Evolutionary conservation across 2,888 invertebrate genomes (phyloP).

Genomic region (Rhorus exstirpatorius): DNA sequence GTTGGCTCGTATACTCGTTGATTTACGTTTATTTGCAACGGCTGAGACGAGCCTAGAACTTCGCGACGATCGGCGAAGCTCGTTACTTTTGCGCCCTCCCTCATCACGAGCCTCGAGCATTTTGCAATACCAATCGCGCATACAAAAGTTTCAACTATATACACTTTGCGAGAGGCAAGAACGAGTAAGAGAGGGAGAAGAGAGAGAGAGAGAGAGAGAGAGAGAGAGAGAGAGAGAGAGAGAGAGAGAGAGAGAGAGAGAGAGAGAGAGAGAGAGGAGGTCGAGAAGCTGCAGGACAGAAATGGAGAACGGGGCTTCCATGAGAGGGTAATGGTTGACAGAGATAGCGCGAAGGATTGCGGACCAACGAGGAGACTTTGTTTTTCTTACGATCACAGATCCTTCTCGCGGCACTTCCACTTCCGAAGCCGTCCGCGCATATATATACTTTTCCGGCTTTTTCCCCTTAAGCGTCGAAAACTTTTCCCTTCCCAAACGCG

Average conservation of each 20-base stretch:
- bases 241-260: slow-evolving; percentile 1
- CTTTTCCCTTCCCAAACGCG: slow-evolving; percentile 47
- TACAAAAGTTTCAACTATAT: slow-evolving; percentile 63
- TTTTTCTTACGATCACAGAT: slow-evolving; percentile 67
- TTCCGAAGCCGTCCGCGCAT: slow-evolving; percentile 3
- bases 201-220: slow-evolving; percentile 16
- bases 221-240: slow-evolving; percentile 14
- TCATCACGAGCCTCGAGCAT: slow-evolving; percentile 1
- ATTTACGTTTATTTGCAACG: slow-evolving; percentile 59
- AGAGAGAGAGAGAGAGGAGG: slow-evolving; percentile 14
- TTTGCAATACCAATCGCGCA: slow-evolving; percentile 38
- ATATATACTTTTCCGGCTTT: neutral
- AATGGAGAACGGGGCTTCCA: neutral
- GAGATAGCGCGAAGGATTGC: neutral
- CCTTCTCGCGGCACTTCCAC: slow-evolving; percentile 38
- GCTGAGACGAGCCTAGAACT: slow-evolving; percentile 7
- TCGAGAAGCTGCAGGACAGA: neutral
- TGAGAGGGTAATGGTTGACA: neutral
- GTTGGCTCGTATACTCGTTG: slow-evolving; percentile 26
- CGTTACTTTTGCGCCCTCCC: slow-evolving; percentile 39
- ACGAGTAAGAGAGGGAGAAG: neutral
- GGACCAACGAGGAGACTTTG: slow-evolving; percentile 30
- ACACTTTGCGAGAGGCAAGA: slow-evolving; percentile 36
- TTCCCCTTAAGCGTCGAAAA: slow-evolving; percentile 37
- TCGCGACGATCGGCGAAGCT: slow-evolving; percentile 51